Evolutionary conservation across 2,113 vertebrate genomes (phyloP).

Genomic region (Daphoenositta chrysoptera): DNA sequence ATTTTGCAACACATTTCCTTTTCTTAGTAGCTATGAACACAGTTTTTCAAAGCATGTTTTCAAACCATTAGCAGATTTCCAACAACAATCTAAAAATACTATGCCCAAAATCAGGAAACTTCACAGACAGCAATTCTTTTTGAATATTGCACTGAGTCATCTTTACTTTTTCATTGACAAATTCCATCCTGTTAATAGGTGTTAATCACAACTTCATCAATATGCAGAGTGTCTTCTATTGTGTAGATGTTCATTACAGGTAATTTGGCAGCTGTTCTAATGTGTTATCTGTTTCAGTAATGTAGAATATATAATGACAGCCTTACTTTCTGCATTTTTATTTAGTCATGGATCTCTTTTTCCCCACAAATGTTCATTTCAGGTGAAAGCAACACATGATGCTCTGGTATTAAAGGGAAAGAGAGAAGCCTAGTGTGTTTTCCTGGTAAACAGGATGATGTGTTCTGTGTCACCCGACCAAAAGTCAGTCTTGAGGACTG

Average conservation of each 20-base stretch:
- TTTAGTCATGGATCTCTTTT: background rate
- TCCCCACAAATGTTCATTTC: background rate
- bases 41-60: background rate
- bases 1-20: background rate
- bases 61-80: background rate
- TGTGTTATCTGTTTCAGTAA: slow-evolving; percentile 24
- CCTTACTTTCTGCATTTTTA: slow-evolving; percentile 29
- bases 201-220: slow-evolving; percentile 48
- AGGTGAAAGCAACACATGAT: background rate
- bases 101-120: background rate
- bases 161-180: slow-evolving; percentile 21
- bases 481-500: background rate
- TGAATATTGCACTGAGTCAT: background rate
- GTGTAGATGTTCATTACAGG: slow-evolving; percentile 52
- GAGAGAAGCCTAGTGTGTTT: background rate
- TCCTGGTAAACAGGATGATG: background rate
- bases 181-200: slow-evolving; percentile 3
- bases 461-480: background rate
- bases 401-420: background rate
- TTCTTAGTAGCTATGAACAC: background rate
- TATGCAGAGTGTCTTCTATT: slow-evolving; percentile 19
- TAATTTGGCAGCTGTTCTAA: slow-evolving; percentile 53
- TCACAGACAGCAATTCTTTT: background rate
- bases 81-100: background rate
- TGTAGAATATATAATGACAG: slow-evolving; percentile 8